Percentiles rank a stretch among this genome's conserved stretches.
phyloP scores from a whole-genome alignment of 2,888 invertebrate genomes.

The Malachius bipustulatus region DNA sequence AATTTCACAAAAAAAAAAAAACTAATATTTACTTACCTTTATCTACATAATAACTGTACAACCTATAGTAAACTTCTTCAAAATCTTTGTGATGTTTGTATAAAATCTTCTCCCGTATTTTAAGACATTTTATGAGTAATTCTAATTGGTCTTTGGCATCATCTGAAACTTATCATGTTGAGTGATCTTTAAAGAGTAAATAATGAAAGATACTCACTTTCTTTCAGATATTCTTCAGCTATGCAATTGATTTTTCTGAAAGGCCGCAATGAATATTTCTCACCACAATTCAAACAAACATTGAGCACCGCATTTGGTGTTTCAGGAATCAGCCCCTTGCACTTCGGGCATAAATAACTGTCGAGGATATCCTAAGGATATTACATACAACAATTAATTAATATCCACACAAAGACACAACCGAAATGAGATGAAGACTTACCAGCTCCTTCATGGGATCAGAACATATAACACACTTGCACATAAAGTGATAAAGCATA shows the following conservation, averaged over 20 bases:
- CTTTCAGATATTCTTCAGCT: conserved; percentile 30
- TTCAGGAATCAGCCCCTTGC: conserved; percentile 29
- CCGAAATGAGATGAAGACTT: conserved; percentile 17
- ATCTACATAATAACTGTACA: conserved; percentile 42
- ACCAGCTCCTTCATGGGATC: conserved; percentile 31
- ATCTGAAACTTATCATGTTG: conserved; percentile 15
- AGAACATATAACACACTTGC: conserved; percentile 61
- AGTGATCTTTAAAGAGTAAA: conserved; percentile 3
- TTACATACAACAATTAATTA: no score
- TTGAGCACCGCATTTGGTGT: conserved; percentile 30
- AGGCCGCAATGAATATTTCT: conserved; percentile 23
- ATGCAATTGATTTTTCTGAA: conserved; percentile 26
- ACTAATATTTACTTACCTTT: conserved; percentile 40
- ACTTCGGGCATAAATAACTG: conserved; percentile 35
- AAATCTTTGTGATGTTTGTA: conserved; percentile 42
- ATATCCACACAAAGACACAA: no score
- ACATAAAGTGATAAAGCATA: conserved; percentile 67
- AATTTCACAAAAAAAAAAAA: conserved; percentile 7
- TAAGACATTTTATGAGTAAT: conserved; percentile 36
- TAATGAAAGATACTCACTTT: conserved; percentile 21
- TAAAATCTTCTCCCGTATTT: conserved; percentile 36
- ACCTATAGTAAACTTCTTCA: conserved; percentile 30
- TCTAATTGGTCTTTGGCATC: conserved; percentile 27
- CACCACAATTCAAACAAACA: conserved; percentile 25
- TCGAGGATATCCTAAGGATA: conserved; percentile 34